Base-by-base conservation (phyloP, 2,888 invertebrate genomes). In the Campoplex capitator region DNA sequence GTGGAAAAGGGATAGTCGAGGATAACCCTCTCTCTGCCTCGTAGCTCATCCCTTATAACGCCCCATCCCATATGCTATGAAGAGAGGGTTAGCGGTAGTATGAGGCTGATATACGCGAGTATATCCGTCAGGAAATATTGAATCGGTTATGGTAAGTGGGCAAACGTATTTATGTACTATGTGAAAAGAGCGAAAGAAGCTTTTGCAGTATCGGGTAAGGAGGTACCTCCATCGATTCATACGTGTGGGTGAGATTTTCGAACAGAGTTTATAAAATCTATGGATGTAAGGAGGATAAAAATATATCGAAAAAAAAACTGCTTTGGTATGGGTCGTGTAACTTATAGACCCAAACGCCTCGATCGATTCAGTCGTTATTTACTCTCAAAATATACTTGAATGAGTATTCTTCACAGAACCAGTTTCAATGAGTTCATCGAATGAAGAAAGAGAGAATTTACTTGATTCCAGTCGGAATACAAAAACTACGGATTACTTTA, bases 81-180 rank as follows among this genome's bases (percentile, higher is more conserved):
- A 51, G 71, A 67, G 35, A 79, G 71, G 75, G 32, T 68, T 76
- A 78, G 56, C 74, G 81, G 78, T 74, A 70, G 74, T 75, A 84
- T 77, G 45, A 45, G 58, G 62, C 67, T 68, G 81, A 77, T 81
- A 79, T 71, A 87, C 65, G 73, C 62, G 54, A 70, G 62, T 78
- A 82, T 84, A 84, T 86, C 81, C 81, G 82, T 87, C 81, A 79
- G 82, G 67, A 87, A 87, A 85, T 87, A 87, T 87, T 79, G 82
- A 87, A 87, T 87, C 85, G 84, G 70, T 85, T 87, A 87, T 87
- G 87, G 85, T 85, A 85, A 87, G 84, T 79, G 87, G 82, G 79
- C 82, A 79, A 85, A 85, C 82, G 82, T 79, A 51, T 84, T 84
- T 82, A 82, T 84, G 84, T 75, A 78, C 73, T 54, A 62, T 81